phyloP scores from a whole-genome alignment of 2,113 vertebrate genomes.

The Mustela nigripes region DNA sequence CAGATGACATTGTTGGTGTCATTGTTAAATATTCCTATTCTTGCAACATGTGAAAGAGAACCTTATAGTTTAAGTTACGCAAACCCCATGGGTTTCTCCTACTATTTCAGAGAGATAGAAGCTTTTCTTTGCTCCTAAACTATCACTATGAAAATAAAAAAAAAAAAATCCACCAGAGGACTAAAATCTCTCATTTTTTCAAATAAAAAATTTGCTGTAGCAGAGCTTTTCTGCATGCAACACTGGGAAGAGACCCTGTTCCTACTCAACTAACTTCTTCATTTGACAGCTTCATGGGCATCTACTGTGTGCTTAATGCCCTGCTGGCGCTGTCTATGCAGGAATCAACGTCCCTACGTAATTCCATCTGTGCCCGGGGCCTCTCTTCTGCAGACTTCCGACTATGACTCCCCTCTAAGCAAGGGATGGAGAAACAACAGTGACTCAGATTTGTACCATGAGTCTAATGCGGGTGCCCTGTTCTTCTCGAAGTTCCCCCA shows the following conservation, averaged over 20 bases:
- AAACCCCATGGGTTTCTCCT: slow-evolving; percentile 37
- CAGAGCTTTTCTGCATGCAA: background rate
- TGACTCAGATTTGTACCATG: background rate
- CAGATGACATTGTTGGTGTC: background rate
- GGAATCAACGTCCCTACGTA: background rate
- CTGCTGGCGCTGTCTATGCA: background rate
- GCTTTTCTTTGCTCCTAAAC: slow-evolving; percentile 55
- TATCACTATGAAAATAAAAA: slow-evolving; percentile 48
- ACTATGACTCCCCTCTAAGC: background rate
- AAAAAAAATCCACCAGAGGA: background rate
- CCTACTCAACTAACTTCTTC: background rate
- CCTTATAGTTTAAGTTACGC: slow-evolving; percentile 8
- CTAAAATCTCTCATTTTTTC: slow-evolving; percentile 58
- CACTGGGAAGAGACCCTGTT: background rate
- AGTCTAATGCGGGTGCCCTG: background rate
- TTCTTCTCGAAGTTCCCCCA: background rate
- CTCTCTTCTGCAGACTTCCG: slow-evolving; percentile 10
- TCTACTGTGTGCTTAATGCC: background rate
- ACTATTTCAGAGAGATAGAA: slow-evolving; percentile 26
- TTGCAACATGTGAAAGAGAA: background rate
- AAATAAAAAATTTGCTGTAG: slow-evolving; percentile 27
- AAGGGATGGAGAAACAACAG: slow-evolving; percentile 26
- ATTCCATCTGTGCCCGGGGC: background rate
- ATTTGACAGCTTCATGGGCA: background rate
- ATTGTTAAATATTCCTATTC: background rate